A percentile compares a stretch with the other conserved stretches of the same genome.
phyloP scores from a whole-genome alignment of 2,113 vertebrate species.

The Chaetura pelagica region DNA sequence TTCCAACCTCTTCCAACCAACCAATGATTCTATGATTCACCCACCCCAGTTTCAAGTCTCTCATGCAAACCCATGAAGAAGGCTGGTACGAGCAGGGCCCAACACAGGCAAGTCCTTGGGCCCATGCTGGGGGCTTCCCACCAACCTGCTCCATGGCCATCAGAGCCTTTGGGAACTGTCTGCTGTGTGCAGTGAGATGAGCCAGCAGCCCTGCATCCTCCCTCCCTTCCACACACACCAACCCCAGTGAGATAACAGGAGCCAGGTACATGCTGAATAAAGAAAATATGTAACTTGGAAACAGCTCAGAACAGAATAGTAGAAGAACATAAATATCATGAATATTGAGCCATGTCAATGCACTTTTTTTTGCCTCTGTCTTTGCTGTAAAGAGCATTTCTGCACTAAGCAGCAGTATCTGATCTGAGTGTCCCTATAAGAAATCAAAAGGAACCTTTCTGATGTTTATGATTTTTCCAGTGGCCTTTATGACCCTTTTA shows the following conservation, averaged over 20 bases:
- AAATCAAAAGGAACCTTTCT: not conserved
- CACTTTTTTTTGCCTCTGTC: not conserved
- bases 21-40: too few relatives aligned
- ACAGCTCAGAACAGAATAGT: not conserved
- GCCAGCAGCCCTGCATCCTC: not conserved
- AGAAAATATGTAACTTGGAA: not conserved
- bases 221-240: not conserved
- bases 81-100: not conserved
- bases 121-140: not conserved
- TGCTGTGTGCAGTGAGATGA: not conserved
- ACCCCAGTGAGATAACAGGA: not conserved
- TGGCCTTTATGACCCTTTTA: not conserved
- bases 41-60: not conserved
- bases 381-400: not conserved
- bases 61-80: not conserved
- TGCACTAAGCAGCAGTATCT: not conserved
- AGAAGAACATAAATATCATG: not conserved
- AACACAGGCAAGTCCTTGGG: not conserved
- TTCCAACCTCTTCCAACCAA: too few relatives aligned
- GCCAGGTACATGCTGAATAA: not conserved
- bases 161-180: not conserved
- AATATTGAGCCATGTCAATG: not conserved
- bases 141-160: not conserved
- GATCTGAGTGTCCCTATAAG: not conserved
- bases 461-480: not conserved